These are phyloP conservation scores for Phocoena sinus DNA, from an alignment of 2,113 vertebrate species.

Conservation along the genomic window DNA sequence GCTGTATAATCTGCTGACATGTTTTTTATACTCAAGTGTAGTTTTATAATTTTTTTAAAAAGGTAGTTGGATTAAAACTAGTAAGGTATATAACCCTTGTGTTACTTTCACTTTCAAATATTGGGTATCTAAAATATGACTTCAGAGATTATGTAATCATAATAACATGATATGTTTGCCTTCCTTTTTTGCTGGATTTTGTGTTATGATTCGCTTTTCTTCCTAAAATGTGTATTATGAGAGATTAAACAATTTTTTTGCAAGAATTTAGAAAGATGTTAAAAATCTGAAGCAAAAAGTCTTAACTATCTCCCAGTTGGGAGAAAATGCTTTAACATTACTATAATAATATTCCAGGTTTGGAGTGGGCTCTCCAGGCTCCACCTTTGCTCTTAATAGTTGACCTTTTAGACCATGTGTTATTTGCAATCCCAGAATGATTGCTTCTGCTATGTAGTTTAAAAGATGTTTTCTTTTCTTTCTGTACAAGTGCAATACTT, in stretches of 20 bases:
- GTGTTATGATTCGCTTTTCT: slow-evolving; percentile 78
- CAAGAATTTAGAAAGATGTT: slow-evolving; percentile 79
- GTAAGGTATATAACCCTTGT: slow-evolving; percentile 75
- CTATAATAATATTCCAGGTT: slow-evolving; percentile 79
- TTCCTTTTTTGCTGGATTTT: slow-evolving; percentile 78
- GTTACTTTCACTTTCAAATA: slow-evolving; percentile 78
- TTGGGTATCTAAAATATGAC: slow-evolving; percentile 76
- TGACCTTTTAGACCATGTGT: slow-evolving; percentile 70
- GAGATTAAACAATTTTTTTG: slow-evolving; percentile 77
- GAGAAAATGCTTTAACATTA: slow-evolving; percentile 82
- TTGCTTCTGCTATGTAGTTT: slow-evolving; percentile 63
- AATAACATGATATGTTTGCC: slow-evolving; percentile 77
- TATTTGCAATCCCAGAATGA: slow-evolving; percentile 63
- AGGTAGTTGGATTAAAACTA: slow-evolving; percentile 67
- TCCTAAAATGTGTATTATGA: slow-evolving; percentile 79
- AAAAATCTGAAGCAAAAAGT: slow-evolving; percentile 79
- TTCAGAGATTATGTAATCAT: slow-evolving; percentile 74
- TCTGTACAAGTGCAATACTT: slow-evolving; percentile 88
- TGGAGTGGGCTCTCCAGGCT: slow-evolving; percentile 67
- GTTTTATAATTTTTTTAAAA: slow-evolving; percentile 83
- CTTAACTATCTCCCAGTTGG: slow-evolving; percentile 74
- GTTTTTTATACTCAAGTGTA: slow-evolving; percentile 87
- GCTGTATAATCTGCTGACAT: slow-evolving; percentile 89
- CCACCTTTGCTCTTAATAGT: slow-evolving; percentile 60
- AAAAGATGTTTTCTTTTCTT: slow-evolving; percentile 65